Percentiles rank a stretch among this genome's conserved stretches.
phyloP scores from a whole-genome alignment of 2,888 invertebrate species.

The Arenicola marina region DNA sequence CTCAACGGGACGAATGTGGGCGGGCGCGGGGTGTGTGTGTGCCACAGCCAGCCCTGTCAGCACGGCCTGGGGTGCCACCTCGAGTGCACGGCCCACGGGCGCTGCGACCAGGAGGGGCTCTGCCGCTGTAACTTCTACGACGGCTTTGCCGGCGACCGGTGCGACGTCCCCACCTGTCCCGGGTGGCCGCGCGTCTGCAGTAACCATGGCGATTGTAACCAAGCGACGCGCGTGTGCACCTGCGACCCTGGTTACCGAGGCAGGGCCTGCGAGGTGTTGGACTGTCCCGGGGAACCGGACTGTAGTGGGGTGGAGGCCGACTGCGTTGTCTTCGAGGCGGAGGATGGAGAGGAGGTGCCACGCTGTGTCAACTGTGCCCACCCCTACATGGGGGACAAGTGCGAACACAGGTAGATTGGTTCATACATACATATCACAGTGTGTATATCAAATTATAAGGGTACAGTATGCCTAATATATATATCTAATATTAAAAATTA shows the following conservation, averaged over 20 bases:
- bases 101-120: constrained; percentile 33
- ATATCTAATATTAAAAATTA: too few relatives aligned
- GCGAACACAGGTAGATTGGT: constrained; percentile 28
- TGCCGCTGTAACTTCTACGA: constrained; percentile 41
- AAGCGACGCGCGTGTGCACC: constrained; percentile 35
- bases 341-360: constrained; percentile 29
- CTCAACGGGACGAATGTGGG: constrained; percentile 38
- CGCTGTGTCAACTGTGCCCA: constrained; percentile 39
- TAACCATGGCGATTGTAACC: constrained; percentile 37
- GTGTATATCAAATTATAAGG: too few relatives aligned
- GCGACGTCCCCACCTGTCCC: constrained; percentile 40
- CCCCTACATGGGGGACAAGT: constrained; percentile 42
- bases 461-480: too few relatives aligned
- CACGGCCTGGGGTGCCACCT: constrained; percentile 38
- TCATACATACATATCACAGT: too few relatives aligned
- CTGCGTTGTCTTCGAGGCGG: constrained; percentile 26
- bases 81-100: constrained; percentile 38
- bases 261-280: constrained; percentile 37
- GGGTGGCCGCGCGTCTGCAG: constrained; percentile 44
- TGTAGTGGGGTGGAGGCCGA: constrained; percentile 33
- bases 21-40: constrained; percentile 36
- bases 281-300: constrained; percentile 19
- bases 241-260: constrained; percentile 43
- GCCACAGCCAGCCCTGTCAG: constrained; percentile 29
- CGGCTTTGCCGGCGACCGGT: constrained; percentile 39